Conservation (phyloP, 2,888 invertebrate species). For the Lathronympha strigana region DNA sequence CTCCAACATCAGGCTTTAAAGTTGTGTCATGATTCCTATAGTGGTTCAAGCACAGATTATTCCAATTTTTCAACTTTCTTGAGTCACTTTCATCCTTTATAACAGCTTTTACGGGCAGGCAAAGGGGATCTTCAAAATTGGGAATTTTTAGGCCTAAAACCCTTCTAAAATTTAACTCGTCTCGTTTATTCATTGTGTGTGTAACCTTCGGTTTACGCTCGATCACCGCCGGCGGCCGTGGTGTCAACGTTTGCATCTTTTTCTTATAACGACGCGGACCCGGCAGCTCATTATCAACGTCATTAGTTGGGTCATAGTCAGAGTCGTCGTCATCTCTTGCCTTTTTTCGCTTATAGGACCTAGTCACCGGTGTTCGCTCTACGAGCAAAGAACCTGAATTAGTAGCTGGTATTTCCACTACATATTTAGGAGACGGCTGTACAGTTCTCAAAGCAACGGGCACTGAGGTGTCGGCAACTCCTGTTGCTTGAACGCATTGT, state of each 20-base stretch:
- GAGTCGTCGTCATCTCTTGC: slow-evolving; percentile 65
- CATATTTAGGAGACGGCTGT: slow-evolving; percentile 9
- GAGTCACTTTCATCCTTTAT: slow-evolving; percentile 54
- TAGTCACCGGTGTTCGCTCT: slow-evolving; percentile 52
- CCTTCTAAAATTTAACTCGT: slow-evolving; percentile 51
- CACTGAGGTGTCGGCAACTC: slow-evolving; percentile 21
- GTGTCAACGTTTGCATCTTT: slow-evolving; percentile 44
- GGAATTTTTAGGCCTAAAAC: slow-evolving; percentile 64
- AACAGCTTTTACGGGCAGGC: slow-evolving; percentile 69
- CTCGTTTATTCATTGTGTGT: slow-evolving; percentile 20
- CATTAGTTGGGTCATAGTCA: slow-evolving; percentile 68
- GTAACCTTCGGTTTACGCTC: slow-evolving; percentile 28
- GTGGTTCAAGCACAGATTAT: slow-evolving; percentile 69
- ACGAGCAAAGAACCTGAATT: slow-evolving; percentile 52
- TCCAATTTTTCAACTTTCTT: slow-evolving; percentile 67
- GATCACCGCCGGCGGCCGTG: slow-evolving; percentile 41
- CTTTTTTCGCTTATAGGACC: slow-evolving; percentile 50
- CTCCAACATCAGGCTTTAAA: slow-evolving; percentile 59
- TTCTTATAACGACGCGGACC: slow-evolving; percentile 47
- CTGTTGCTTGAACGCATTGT: slow-evolving; percentile 64
- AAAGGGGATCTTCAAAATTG: slow-evolving; percentile 73
- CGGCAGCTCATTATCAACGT: slow-evolving; percentile 55
- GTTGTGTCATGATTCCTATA: slow-evolving; percentile 60
- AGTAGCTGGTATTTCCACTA: slow-evolving; percentile 15
- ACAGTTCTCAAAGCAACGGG: slow-evolving; percentile 20